A percentile compares a stretch with the other conserved stretches of the same genome.
phyloP scores from a whole-genome alignment of 2,888 invertebrate species.

The Mantis religiosa region DNA sequence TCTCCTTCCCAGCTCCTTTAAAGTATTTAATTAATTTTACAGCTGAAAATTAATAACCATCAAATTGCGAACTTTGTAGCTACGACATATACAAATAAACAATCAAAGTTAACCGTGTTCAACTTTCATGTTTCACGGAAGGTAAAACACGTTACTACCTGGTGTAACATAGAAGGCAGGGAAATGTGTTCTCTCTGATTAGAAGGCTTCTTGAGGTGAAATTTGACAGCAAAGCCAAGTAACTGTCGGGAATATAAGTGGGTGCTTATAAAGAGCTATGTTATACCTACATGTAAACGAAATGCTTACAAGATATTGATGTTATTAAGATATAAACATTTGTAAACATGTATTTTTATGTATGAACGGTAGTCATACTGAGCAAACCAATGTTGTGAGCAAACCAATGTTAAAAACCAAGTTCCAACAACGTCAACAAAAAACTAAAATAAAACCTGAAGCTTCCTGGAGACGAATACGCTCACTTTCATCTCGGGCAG shows the following conservation, averaged over 20 bases:
- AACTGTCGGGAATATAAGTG: neutral
- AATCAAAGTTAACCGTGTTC: slow-evolving; percentile 6
- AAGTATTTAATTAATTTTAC: slow-evolving; percentile 30
- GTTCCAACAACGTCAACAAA: no score
- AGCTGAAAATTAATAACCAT: slow-evolving; percentile 28
- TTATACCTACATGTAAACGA: no score
- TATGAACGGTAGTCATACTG: no score
- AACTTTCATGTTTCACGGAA: neutral
- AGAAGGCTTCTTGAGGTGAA: neutral
- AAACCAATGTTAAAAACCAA: no score
- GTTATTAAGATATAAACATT: no score
- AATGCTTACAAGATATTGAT: no score
- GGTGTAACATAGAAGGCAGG: neutral
- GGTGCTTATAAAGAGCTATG: neutral
- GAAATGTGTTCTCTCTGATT: neutral
- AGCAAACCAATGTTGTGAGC: no score
- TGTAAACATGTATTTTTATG: no score
- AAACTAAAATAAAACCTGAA: no score
- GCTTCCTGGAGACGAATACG: no score
- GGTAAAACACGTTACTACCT: neutral
- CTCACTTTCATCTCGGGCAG: no score
- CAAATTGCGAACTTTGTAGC: slow-evolving; percentile 15
- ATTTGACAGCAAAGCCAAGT: neutral
- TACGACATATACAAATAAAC: neutral
- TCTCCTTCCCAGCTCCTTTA: neutral